Base-by-base conservation (phyloP, 2,888 invertebrate genomes). In the Drosophila melanosoma region DNA sequence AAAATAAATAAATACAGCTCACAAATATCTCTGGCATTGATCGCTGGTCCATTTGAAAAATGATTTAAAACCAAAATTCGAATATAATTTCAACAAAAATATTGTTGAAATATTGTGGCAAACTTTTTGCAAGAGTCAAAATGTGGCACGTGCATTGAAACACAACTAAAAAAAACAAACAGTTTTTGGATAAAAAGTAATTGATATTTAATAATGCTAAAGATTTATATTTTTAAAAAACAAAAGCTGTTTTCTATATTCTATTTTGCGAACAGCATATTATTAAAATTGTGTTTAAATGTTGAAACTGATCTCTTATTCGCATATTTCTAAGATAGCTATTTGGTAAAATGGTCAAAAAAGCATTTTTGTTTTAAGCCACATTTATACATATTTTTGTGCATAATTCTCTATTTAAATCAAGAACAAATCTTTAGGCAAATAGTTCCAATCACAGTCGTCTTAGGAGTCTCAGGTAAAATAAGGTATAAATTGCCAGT, bases 1-100 rank as follows among this genome's bases (percentile, higher is more conserved):
- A 69, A 78, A 78, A 83, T 77, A 82, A 83, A 82, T 76, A 81
- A 81, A 83, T 83, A 85, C 66, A 60, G 61, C 63, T 60, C 51
- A 51, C 2, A 7, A 8, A 33, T 17, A n/a, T 8, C 6, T 32
- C 6, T 40, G 4, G 33, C 52, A 15, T 8, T n/a, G 26, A 29
- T 56, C 29, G 17, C 2, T 38, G 5, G 23, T 23, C 12, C 48
- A 48, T 20, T 29, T 29, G 32, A 38, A 20, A 52, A 57, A 57
- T 20, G 17, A 23, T 51, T 56, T 1, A 20, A 33, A 49, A 17
- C 45, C 20, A 35, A 40, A 54, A 35, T 20, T 45, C 45, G 0
- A 38, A 54, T 54, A 15, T 10, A 2, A 48, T 48, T 33, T 33
- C 52, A 23, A 23, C 3, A 45, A 48, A 45, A 12, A 23, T 20